Conservation (phyloP, 2,797 vertebrate species). For the Pelochelys cantorii region DNA sequence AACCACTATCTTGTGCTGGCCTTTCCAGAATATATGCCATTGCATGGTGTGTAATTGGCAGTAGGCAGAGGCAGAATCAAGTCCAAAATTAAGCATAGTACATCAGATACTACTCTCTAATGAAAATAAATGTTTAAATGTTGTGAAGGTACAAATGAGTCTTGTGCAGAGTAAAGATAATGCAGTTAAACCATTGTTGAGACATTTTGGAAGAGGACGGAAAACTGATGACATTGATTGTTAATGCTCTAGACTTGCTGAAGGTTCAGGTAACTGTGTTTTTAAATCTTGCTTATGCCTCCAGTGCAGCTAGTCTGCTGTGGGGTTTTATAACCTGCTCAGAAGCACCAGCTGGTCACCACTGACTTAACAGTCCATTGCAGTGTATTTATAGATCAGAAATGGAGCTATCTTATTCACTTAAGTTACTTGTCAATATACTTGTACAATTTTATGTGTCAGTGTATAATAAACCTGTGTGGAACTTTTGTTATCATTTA, state of each 20-base stretch:
- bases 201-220: neutral
- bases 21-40: neutral
- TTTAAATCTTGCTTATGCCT: neutral
- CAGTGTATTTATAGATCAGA: neutral
- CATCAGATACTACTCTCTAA: neutral
- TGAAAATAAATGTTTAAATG: neutral
- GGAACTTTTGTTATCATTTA: slow-evolving; percentile 64
- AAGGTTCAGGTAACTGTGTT: neutral
- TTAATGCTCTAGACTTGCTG: neutral
- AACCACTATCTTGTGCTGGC: neutral
- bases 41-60: neutral
- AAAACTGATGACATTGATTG: neutral
- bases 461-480: neutral
- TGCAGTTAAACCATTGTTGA: neutral
- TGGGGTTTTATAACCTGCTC: neutral
- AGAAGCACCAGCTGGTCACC: neutral
- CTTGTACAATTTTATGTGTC: neutral
- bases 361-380: neutral
- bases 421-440: neutral
- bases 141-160: neutral
- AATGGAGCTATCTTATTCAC: neutral
- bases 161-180: neutral
- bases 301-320: neutral
- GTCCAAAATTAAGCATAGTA: neutral
- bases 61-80: neutral